Percentiles rank a stretch among this genome's conserved stretches.
Evolutionary conservation across 35 echinoderm and acorn worm genomes (phyloP).

Genomic region (Ophioderma brevispina): DNA sequence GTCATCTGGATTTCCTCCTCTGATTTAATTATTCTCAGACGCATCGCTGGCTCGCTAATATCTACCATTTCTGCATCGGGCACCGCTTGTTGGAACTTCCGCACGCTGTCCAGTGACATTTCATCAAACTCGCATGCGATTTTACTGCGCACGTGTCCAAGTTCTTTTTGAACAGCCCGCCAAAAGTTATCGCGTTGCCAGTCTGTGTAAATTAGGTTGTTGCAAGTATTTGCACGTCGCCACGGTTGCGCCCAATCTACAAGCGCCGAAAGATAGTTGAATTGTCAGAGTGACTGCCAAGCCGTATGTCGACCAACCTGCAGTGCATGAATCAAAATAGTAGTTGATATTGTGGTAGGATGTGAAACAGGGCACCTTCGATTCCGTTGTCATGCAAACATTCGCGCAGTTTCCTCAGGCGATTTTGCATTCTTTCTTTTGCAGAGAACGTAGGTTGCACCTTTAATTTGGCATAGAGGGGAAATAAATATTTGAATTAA

Average conservation of each 20-base stretch:
- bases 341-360: constrained; percentile 94
- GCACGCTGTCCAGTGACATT: constrained; percentile 62
- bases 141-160: constrained; percentile 34
- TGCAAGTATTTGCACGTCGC: constrained; percentile 17
- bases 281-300: constrained; percentile 71
- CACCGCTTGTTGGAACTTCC: constrained; percentile 66
- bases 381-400: constrained; percentile 71
- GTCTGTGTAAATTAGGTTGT: constrained; percentile 81
- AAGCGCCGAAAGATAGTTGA: constrained; percentile 58
- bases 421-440: constrained; percentile 65
- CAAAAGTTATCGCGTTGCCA: constrained; percentile 94
- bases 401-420: constrained; percentile 60
- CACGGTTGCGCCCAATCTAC: constrained; percentile 82
- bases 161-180: constrained; percentile 59
- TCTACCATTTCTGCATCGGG: constrained; percentile 62
- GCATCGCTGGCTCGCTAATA: constrained; percentile 71
- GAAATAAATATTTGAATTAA: no score
- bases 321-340: constrained; percentile 84
- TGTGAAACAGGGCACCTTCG: constrained; percentile 79
- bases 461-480: constrained; percentile 45
- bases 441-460: constrained; percentile 79
- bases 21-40: constrained; percentile 86
- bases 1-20: constrained; percentile 79
- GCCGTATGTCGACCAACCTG: constrained; percentile 83
- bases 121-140: constrained; percentile 74